Evolutionary conservation across 2,113 vertebrate species (phyloP).

Genomic region (Apteryx mantelli): DNA sequence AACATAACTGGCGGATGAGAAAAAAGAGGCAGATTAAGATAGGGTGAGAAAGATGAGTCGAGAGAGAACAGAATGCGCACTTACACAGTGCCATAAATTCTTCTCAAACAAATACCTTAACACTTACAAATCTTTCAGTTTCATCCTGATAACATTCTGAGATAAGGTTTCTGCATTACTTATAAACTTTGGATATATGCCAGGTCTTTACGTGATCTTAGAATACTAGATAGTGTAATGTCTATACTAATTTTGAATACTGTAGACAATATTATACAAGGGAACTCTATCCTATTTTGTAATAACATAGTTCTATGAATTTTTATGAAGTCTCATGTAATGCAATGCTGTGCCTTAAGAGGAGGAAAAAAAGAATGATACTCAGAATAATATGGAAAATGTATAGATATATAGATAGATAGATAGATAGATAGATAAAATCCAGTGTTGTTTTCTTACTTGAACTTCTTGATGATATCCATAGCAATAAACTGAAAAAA

Average conservation of each 20-base stretch:
- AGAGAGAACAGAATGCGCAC: neutral
- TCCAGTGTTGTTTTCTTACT: neutral
- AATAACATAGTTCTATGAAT: neutral
- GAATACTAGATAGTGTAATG: neutral
- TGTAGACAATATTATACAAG: neutral
- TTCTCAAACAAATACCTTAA: neutral
- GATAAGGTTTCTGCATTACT: neutral
- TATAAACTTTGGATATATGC: neutral
- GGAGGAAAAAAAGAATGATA: neutral
- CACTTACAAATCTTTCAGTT: neutral
- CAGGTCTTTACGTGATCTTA: neutral
- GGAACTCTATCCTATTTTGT: neutral
- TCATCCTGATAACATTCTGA: neutral
- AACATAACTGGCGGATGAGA: neutral
- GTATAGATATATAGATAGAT: too few relatives aligned
- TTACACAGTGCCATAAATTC: accelerated
- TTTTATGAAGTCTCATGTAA: neutral
- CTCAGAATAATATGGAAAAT: neutral
- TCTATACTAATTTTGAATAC: neutral
- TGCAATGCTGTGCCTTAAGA: neutral
- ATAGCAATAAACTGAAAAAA: neutral
- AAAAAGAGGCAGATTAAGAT: neutral
- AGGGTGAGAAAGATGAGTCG: neutral
- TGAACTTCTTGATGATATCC: neutral
- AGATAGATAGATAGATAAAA: too few relatives aligned